phyloP scores from a whole-genome alignment of 2,888 invertebrate genomes.

The Cephus rjabovi region DNA sequence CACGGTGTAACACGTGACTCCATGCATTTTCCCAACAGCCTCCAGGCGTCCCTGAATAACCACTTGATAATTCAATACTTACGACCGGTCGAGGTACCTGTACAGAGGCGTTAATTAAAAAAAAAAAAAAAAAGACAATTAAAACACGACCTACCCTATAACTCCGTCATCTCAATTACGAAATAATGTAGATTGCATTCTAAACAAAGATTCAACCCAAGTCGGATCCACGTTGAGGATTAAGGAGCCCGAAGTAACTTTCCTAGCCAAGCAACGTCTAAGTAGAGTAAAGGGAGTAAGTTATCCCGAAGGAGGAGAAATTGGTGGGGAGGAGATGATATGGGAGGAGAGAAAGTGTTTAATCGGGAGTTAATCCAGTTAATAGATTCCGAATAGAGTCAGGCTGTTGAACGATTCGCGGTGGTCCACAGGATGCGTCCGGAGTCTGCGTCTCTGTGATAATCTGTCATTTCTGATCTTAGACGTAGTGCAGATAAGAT shows the following conservation, averaged over 20 bases:
- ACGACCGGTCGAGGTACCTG: neutral
- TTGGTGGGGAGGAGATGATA: conserved; percentile 8
- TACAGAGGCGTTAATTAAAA: neutral
- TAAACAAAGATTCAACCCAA: neutral
- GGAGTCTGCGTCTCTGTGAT: no score
- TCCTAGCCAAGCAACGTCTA: conserved; percentile 33
- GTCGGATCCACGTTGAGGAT: neutral
- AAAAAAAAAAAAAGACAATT: neutral
- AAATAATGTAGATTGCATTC: neutral
- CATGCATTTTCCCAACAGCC: neutral
- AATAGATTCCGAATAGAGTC: conserved; percentile 57
- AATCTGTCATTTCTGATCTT: no score
- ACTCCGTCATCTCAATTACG: neutral
- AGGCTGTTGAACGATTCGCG: conserved; percentile 23
- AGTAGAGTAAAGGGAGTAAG: conserved; percentile 22
- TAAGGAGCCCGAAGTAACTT: conserved; percentile 29
- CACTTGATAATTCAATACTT: no score
- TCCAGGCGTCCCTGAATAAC: neutral
- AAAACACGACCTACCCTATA: neutral
- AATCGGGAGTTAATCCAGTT: conserved; percentile 59
- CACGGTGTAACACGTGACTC: neutral
- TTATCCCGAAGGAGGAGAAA: conserved; percentile 11
- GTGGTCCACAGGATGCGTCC: no score
- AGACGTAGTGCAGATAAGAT: no score
- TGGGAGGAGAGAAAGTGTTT: conserved; percentile 34